Conservation (phyloP, 2,888 invertebrate genomes). For the Pristionchus fissidentatus region DNA sequence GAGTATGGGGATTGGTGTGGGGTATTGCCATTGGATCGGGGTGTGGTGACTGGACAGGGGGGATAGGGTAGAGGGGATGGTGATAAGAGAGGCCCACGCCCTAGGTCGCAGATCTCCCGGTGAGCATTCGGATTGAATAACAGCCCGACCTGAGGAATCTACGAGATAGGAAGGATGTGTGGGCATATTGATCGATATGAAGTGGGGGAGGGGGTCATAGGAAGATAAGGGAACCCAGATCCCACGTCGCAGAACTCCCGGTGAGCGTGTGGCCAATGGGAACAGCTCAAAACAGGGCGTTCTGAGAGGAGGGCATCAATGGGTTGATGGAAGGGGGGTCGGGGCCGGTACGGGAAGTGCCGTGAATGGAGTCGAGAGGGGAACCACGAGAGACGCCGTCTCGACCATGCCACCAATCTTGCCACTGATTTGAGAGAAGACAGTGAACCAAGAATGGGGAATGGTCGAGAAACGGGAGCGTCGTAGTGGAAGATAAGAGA, state of each 20-base stretch:
- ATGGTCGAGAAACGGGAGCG: slow-evolving; percentile 4
- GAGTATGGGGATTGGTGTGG: background rate
- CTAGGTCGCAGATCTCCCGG: slow-evolving; percentile 3
- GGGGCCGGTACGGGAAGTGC: background rate
- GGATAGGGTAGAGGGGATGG: background rate
- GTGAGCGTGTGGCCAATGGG: background rate
- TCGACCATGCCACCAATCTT: slow-evolving; percentile 38
- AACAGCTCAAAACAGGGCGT: background rate
- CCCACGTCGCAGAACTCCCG: slow-evolving; percentile 40
- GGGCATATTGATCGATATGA: background rate
- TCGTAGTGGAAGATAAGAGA: background rate
- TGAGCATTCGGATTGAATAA: background rate
- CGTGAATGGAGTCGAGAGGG: background rate
- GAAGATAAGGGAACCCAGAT: too few species aligned
- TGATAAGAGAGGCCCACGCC: background rate
- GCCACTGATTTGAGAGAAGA: background rate
- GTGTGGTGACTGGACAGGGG: background rate
- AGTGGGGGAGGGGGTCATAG: background rate
- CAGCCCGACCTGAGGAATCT: too few species aligned
- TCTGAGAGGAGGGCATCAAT: background rate
- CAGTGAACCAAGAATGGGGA: slow-evolving; percentile 19
- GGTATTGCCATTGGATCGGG: too few species aligned
- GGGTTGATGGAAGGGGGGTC: background rate
- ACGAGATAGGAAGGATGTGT: background rate
- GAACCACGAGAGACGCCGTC: background rate